Conservation (phyloP, 2,797 vertebrate genomes). For the Acrossocheilus fasciatus region DNA sequence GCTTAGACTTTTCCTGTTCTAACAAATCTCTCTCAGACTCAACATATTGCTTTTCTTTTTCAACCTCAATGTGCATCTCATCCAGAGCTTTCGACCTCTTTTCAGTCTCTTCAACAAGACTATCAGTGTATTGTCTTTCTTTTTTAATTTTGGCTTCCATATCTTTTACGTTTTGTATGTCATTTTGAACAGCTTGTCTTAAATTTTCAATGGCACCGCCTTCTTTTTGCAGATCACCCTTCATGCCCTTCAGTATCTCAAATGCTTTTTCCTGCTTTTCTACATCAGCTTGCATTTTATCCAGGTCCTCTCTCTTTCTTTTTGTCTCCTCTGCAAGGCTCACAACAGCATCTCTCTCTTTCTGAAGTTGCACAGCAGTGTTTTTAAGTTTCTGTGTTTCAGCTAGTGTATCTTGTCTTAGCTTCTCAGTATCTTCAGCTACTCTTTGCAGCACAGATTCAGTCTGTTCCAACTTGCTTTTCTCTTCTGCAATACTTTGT, state of each 20-base stretch:
- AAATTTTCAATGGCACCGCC: conserved; percentile 17
- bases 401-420: conserved; percentile 9
- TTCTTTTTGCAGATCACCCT: conserved; percentile 24
- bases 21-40: conserved; percentile 22
- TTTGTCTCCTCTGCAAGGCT: conserved; percentile 14
- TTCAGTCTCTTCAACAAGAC: conserved; percentile 22
- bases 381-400: conserved; percentile 12
- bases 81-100: conserved; percentile 40
- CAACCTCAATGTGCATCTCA: conserved; percentile 2
- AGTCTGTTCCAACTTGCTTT: conserved; percentile 22
- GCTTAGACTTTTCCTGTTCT: conserved; percentile 30
- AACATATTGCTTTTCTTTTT: conserved; percentile 25
- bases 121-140: conserved; percentile 21
- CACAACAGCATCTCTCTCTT: conserved; percentile 13
- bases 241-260: background rate
- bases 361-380: conserved; percentile 24
- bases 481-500: conserved; percentile 2
- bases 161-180: conserved; percentile 22
- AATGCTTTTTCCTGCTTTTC: background rate
- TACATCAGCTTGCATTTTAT: conserved; percentile 27
- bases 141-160: conserved; percentile 25
- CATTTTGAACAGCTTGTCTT: background rate
- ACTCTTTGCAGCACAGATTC: conserved; percentile 24
- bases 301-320: conserved; percentile 16
- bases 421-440: conserved; percentile 17